A percentile compares a stretch with the other conserved stretches of the same genome.
These are phyloP conservation scores for Boleophthalmus pectinirostris DNA, from an alignment of 2,113 vertebrate genomes.

Conservation along the genomic window DNA sequence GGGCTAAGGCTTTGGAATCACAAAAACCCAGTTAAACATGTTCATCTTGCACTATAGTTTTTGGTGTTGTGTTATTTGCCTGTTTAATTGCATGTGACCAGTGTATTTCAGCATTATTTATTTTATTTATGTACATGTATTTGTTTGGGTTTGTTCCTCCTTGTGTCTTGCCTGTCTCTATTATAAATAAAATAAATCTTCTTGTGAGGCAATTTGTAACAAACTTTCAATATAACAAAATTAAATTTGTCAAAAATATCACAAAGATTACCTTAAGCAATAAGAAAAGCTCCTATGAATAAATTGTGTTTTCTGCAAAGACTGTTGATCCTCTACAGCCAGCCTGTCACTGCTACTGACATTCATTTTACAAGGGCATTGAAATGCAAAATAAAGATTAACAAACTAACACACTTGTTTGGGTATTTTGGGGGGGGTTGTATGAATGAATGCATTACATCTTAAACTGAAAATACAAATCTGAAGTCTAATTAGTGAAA, in stretches of 20 bases:
- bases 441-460: background rate
- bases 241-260: background rate
- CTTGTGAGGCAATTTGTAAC: conserved; percentile 10
- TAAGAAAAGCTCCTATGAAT: conserved; percentile 27
- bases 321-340: conserved; percentile 41
- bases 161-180: conserved; percentile 36
- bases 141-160: conserved; percentile 34
- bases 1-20: conserved; percentile 48
- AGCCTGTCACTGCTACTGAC: conserved; percentile 21
- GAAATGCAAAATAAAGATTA: conserved; percentile 64
- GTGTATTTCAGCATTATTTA: background rate
- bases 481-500: background rate
- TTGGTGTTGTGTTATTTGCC: conserved; percentile 29
- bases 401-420: background rate
- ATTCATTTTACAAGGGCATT: conserved; percentile 34
- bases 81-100: conserved; percentile 41
- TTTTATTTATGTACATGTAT: conserved; percentile 34
- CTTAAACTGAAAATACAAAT: background rate
- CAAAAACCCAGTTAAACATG: conserved; percentile 11
- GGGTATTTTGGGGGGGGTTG: conserved; percentile 12
- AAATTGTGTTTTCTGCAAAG: conserved; percentile 5
- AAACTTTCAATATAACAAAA: conserved; percentile 10
- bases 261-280: conserved; percentile 40
- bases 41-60: conserved; percentile 18
- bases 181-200: conserved; percentile 2